phyloP scores from a whole-genome alignment of 1,140 invertebrate species.

The Helicorthomorpha holstii region DNA sequence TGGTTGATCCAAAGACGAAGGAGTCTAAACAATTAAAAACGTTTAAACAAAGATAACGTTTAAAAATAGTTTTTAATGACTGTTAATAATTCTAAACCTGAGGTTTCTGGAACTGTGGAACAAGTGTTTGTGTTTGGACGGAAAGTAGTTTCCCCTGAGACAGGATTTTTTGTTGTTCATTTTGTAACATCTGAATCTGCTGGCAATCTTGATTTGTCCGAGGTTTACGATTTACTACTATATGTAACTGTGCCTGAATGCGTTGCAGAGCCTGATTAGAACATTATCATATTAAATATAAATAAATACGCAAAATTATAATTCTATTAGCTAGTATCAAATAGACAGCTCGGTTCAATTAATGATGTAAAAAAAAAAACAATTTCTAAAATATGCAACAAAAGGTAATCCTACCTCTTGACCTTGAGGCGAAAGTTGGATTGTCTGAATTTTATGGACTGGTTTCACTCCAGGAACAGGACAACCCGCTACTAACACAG shows the following conservation, averaged over 20 bases:
- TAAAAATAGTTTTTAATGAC: no score
- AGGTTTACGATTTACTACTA: conserved; percentile 28
- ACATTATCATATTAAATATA: not conserved
- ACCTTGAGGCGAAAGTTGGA: conserved; percentile 8
- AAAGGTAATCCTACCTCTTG: no score
- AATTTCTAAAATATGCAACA: no score
- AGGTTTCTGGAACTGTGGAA: conserved; percentile 6
- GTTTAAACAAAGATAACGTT: not conserved
- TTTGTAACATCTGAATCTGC: conserved; percentile 34
- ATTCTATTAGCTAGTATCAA: no score
- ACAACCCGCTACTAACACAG: not conserved
- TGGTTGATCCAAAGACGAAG: not conserved
- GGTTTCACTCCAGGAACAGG: not conserved
- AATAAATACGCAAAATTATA: no score
- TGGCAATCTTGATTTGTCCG: conserved; percentile 26
- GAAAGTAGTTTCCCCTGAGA: conserved; percentile 34
- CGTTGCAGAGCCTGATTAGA: conserved; percentile 30
- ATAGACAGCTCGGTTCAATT: not conserved
- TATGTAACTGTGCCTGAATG: conserved; percentile 40
- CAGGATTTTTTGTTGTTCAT: conserved; percentile 41
- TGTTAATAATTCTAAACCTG: not conserved
- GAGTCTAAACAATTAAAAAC: not conserved
- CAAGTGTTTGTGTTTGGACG: not conserved
- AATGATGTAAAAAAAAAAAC: not conserved
- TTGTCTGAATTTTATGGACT: conserved; percentile 9